Evolutionary conservation across 1,140 invertebrate genomes (phyloP).

Genomic region (Pygmarrhopalites habei): DNA sequence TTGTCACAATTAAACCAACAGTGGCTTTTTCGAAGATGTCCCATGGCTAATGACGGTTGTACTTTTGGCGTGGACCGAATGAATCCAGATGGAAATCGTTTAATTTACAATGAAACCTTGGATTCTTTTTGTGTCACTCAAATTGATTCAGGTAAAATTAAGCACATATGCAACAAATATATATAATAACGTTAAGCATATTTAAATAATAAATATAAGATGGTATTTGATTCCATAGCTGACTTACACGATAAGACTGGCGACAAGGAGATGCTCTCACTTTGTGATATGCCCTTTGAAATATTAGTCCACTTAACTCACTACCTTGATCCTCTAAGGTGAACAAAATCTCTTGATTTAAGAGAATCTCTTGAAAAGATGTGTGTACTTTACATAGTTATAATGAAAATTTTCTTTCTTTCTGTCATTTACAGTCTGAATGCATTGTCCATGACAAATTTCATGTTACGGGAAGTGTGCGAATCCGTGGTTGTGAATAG

Average conservation of each 20-base stretch:
- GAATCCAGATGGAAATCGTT: constrained; percentile 22
- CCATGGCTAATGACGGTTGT: constrained; percentile 29
- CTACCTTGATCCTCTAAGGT: constrained; percentile 35
- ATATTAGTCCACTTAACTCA: constrained; percentile 29
- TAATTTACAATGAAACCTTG: constrained; percentile 23
- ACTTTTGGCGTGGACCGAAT: constrained; percentile 24
- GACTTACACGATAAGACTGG: not conserved
- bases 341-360: too few relatives aligned
- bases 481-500: constrained; percentile 18
- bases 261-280: not conserved
- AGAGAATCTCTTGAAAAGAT: too few relatives aligned
- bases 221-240: too few relatives aligned
- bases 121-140: constrained; percentile 27
- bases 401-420: too few relatives aligned
- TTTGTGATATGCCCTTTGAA: constrained; percentile 30
- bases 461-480: constrained; percentile 24
- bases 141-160: too few relatives aligned
- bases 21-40: constrained; percentile 36
- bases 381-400: too few relatives aligned
- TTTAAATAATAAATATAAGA: too few relatives aligned
- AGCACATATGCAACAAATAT: too few relatives aligned
- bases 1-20: constrained; percentile 30
- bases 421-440: constrained; percentile 23
- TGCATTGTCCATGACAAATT: constrained; percentile 19
- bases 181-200: too few relatives aligned